Conservation (phyloP, 92 coral and sea anemone species). For the Diadumene lineata region DNA sequence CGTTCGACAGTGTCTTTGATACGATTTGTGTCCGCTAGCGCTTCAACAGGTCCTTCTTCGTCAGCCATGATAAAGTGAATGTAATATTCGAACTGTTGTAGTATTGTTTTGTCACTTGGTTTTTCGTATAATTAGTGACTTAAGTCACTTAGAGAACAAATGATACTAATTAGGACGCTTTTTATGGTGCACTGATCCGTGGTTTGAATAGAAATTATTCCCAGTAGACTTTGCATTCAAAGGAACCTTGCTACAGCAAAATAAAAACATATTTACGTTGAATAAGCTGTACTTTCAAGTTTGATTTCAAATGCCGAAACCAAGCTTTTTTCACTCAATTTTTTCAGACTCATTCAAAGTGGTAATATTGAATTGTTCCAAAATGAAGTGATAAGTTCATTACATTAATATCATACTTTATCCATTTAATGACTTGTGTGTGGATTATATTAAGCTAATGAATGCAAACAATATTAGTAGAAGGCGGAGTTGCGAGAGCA, state of each 20-base stretch:
- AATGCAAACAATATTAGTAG: background rate
- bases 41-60: background rate
- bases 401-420: background rate
- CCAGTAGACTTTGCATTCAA: background rate
- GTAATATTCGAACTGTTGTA: background rate
- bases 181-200: background rate
- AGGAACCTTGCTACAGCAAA: background rate
- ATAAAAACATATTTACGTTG: no score
- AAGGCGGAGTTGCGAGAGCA: background rate
- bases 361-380: no score
- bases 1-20: constrained; percentile 17
- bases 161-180: background rate
- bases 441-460: background rate
- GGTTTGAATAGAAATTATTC: background rate
- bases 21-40: background rate
- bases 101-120: background rate
- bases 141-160: background rate
- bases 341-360: no score
- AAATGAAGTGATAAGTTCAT: background rate
- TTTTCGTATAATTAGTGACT: background rate
- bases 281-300: no score
- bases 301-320: no score
- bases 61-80: background rate
- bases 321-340: no score
- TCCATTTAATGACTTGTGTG: background rate